Evolutionary conservation across 2,797 vertebrate species (phyloP), one percentile per base, ranked within the genome.

Genomic region (Podargus strigoides): DNA sequence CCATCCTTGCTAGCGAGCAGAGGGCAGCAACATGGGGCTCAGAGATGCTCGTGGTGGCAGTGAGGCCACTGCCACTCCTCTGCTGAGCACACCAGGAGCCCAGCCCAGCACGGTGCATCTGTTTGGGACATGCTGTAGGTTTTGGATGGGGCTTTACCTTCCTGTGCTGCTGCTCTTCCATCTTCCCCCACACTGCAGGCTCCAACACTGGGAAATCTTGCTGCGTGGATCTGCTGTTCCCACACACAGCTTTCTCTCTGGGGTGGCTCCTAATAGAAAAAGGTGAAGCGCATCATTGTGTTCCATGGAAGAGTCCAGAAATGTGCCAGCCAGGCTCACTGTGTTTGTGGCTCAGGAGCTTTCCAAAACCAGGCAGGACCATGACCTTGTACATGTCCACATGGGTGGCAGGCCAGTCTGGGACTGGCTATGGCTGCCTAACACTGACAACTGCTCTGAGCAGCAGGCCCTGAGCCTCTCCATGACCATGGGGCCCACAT

Each of bases 181-280:
- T 4, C 62, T 37, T 23, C 13, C 34, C 15, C 28, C 2, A 0
- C 6, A 1, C 12, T 16, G 23, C 49, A 50, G 34, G 32, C 22
- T 80, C 28, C 28, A 34, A 24, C n/a, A 0, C 1, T 22, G 20
- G 41, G 32, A 36, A 26, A 22, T 19, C 55, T 22, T 9, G 32
- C 41, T 37, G 41, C 8, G 3, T 20, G 12, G 26, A 21, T 49
- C 14, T 44, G 37, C 55, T 44, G 23, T 14, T 37, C 27, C 15
- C 36, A 1, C 34, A 1, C 34, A 8, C 39, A 0, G 1, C 19
- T 42, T 42, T 28, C 47, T 39, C 21, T 42, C 30, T 0, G 1
- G 37, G 30, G 50, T 19, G 24, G 37, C 27, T 34, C 34, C 55
- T 18, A 3, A 30, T 1, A 37, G 23, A 30, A 14, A 59, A 34